Evolutionary conservation across 2,113 vertebrate genomes (phyloP).

Genomic region (Dendrocopos noguchii): DNA sequence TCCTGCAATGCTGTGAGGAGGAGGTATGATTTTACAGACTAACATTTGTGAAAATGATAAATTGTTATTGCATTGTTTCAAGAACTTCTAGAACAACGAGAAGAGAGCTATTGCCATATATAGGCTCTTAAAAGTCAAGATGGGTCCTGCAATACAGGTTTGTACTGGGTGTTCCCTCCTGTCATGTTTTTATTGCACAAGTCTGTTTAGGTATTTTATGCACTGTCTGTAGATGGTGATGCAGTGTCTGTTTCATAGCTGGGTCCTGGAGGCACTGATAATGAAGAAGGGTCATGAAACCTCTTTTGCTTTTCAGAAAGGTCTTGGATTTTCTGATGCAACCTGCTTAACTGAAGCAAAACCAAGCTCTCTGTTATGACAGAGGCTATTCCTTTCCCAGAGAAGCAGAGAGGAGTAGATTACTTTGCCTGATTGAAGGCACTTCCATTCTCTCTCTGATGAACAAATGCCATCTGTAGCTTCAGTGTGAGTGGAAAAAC

Average conservation of each 20-base stretch:
- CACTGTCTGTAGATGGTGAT: not conserved
- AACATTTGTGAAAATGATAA: not conserved
- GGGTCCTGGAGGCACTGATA: not conserved
- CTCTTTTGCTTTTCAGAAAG: not conserved
- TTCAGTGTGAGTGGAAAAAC: not conserved
- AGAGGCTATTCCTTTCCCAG: not conserved
- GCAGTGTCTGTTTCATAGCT: not conserved
- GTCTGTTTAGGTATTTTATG: not conserved
- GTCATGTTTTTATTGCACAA: constrained; percentile 18
- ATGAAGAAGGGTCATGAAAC: not conserved
- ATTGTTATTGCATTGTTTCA: constrained; percentile 4
- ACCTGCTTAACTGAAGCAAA: not conserved
- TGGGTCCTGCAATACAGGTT: not conserved
- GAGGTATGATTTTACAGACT: not conserved
- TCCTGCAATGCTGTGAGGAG: not conserved
- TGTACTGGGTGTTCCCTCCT: not conserved
- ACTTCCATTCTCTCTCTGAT: not conserved
- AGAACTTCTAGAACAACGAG: not conserved
- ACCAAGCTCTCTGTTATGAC: not conserved
- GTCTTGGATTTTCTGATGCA: not conserved
- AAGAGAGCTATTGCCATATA: not conserved
- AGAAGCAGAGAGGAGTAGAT: not conserved
- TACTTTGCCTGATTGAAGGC: not conserved
- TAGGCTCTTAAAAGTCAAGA: constrained; percentile 13
- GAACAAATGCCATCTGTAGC: not conserved